Base-by-base conservation (phyloP, 2,797 vertebrate species). In the Hemibagrus guttatus region DNA sequence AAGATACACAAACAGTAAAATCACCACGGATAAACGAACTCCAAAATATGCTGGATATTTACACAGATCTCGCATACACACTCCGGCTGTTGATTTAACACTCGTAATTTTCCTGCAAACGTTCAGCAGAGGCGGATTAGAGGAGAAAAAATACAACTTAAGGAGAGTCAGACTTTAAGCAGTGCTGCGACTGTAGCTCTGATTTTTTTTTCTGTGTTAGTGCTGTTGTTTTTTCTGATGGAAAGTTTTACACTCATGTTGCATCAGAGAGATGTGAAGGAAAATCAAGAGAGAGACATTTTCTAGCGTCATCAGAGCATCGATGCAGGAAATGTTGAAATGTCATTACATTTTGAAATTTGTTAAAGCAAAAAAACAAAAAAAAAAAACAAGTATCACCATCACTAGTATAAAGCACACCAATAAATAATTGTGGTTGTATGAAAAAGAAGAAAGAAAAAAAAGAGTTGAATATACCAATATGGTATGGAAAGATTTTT, bases 401-500 rank as follows among this genome's bases (percentile, higher is more conserved):
- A 94, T 93, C 89, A 85, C 93, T 93, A 94, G 94, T 94, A 94
- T 93, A 95, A 94, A 95, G 94, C 92, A 94, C 90, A 95, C 94
- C 93, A 95, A 95, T 94, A 95, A 95, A 95, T 94, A 92, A 89
- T 64, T 91, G 90, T 93, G 94, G 94, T 93, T 28, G 68, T 85
- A 85, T 64, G 81, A 88, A 85, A 78, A 83, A 95, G 93, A 94
- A 92, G 92, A 95, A 66, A 94, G 95, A 94, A 93, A 94, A 95
- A 95, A 66, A 94, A 95, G 94, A 93, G 94, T 94, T 90, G 94
- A 92, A 93, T 95, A 95, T 96, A 96, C 95, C 95, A 96, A 96
- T 96, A 96, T 96, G 95, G 95, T 96, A 96, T 95, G 95, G 93
- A 95, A 95, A 91, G 94, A 95, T 95, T 92, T 93, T 95, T 94